Conservation (phyloP, 2,113 vertebrate species). For the Lepidothrix coronata region DNA sequence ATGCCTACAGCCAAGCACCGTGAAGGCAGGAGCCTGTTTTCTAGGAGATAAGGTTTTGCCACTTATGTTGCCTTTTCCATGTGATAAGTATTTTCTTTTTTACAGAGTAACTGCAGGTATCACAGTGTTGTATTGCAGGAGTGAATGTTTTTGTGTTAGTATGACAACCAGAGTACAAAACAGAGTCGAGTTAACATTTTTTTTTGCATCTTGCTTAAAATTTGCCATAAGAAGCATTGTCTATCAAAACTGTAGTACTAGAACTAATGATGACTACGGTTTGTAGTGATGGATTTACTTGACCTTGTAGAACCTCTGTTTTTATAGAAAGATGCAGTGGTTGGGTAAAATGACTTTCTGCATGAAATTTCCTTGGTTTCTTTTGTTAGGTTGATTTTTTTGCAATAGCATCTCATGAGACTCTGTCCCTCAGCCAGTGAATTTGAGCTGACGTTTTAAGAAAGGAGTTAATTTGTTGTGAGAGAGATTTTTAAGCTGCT, state of each 20-base stretch:
- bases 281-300: background rate
- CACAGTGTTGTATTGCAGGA: background rate
- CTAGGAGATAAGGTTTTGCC: background rate
- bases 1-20: background rate
- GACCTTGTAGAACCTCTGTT: background rate
- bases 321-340: background rate
- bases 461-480: background rate
- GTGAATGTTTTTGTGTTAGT: background rate
- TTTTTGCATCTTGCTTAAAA: background rate
- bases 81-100: background rate
- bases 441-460: background rate
- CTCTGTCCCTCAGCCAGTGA: background rate
- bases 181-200: background rate
- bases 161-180: background rate
- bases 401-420: background rate
- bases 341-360: background rate
- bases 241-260: background rate
- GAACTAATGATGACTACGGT: background rate
- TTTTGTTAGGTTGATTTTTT: background rate
- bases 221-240: background rate
- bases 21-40: background rate
- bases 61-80: background rate
- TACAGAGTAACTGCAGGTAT: background rate
- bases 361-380: background rate
- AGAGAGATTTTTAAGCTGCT: background rate